Base-by-base conservation (phyloP, 2,797 vertebrate genomes). In the Danio albolineatus region DNA sequence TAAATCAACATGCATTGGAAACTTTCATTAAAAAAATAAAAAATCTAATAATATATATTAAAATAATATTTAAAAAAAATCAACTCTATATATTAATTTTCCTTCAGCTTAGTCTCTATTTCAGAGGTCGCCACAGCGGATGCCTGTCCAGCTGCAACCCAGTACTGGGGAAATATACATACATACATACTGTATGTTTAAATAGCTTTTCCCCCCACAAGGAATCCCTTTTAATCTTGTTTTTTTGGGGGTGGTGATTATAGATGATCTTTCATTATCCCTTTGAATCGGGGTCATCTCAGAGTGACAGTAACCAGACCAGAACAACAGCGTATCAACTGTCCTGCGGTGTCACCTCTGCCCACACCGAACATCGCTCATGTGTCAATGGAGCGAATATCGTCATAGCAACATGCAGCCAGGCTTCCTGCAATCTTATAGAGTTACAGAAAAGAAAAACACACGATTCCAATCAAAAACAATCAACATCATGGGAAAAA, bases 401-500 rank as follows among this genome's bases (percentile, higher is more conserved):
- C 10, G 43, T 41, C 60, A 70, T 75, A 69, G 28, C 54, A 76
- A 83, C n/a, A 73, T 82, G 75, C 28, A 6, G 72, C 59, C 70
- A 57, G 81, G 61, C 73, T 86, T 83, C 82, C 85, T 88, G 73
- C 73, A 79, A 62, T 80, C 69, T 89, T 90, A 91, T 90, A 64
- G 56, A 53, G 70, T 17, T 53, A 82, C 76, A 84, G 83, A 87
- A 87, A 91, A 90, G 87, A 83, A 82, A 74, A 74, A 43, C 44
- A 78, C 21, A 44, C 76, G 16, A 72, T 76, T 7, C 84, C 71
- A 76, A 53, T 60, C 85, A 49, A 65, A 85, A 83, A 56, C 74
- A 76, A 72, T 81, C 88, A 89, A 85, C 73, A 81, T 74, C 80
- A 51, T 82, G 87, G 89, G 89, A 92, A 90, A 75, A 84, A 46